Base-by-base conservation (phyloP, 1,140 invertebrate genomes). In the Phocides pigmalion region DNA sequence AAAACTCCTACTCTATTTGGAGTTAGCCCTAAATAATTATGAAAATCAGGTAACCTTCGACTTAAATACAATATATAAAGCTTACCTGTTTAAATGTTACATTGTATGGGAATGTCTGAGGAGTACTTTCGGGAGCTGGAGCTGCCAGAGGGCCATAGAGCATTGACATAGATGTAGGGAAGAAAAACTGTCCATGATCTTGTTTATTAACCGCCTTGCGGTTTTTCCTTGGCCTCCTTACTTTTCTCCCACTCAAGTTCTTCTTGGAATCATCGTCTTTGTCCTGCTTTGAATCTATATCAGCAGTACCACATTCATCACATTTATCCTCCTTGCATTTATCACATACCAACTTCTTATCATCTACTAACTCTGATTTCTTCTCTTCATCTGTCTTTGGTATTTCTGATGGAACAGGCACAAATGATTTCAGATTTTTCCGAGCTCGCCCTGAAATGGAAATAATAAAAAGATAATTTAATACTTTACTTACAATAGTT, bases 111-210 rank as follows among this genome's bases (percentile, higher is more conserved):
- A 98, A 98, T n/a, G 90, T 92, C 64, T 93, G 81, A 75, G 74
- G 93, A 74, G 70, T 89, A 75, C 72, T 93, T 92, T 76, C 94
- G 92, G 73, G 54, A 4, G 70, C 46, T 68, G 94, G 93, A 71
- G 95, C 93, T 68, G 94, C 94, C 49, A 97, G 93, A 5, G 95
- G 95, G 20, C 97, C 97, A 87, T 96, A 97, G 81, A 95, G 93
- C 69, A 97, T 94, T 3, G 95, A 94, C 94, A 98, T 96, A 3
- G 97, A 98, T 66, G 96, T 95, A 1, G 98, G 98, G 89, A 96
- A 97, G 83, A 95, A 92, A 59, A 78, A 87, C 56, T 87, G 84
- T 5, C 78, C 77, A 8, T 79, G 75, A n/a, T 86, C 88, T 25
- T 86, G 83, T 62, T 87, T 89, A 28, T 84, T 53, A 12, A 84